Evolutionary conservation across 2,797 vertebrate species (phyloP).

Genomic region (Peromyscus nudipes): DNA sequence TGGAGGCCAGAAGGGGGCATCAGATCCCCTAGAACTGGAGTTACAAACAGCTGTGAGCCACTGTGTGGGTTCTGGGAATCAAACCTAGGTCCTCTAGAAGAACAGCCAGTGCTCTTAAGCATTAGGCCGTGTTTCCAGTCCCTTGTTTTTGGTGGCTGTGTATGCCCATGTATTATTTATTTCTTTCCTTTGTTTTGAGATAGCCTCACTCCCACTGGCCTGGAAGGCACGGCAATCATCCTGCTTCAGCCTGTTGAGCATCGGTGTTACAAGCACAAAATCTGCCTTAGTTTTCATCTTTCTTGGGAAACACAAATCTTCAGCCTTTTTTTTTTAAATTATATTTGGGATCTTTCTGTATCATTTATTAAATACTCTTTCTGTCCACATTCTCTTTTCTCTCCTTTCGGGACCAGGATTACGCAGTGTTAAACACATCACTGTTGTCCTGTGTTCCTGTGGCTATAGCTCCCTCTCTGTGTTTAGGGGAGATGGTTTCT

Average conservation of each 20-base stretch:
- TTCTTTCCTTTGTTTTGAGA: not conserved
- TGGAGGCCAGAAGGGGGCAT: not conserved
- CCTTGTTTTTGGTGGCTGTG: not conserved
- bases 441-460: not conserved
- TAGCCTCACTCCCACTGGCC: not conserved
- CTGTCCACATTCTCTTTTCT: not conserved
- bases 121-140: no score
- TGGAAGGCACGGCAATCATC: not conserved
- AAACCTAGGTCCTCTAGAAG: not conserved
- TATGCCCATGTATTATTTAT: not conserved
- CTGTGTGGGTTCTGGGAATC: not conserved
- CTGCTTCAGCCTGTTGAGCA: not conserved
- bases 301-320: not conserved
- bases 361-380: not conserved
- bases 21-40: not conserved
- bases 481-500: not conserved
- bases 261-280: fast-evolving
- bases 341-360: not conserved
- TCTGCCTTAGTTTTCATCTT: not conserved
- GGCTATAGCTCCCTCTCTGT: not conserved
- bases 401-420: not conserved
- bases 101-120: no score
- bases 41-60: not conserved
- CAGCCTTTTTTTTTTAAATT: not conserved
- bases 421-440: not conserved